These are phyloP conservation scores for Drosophila cracens DNA, from an alignment of 2,888 invertebrate species.

Conservation along the genomic window DNA sequence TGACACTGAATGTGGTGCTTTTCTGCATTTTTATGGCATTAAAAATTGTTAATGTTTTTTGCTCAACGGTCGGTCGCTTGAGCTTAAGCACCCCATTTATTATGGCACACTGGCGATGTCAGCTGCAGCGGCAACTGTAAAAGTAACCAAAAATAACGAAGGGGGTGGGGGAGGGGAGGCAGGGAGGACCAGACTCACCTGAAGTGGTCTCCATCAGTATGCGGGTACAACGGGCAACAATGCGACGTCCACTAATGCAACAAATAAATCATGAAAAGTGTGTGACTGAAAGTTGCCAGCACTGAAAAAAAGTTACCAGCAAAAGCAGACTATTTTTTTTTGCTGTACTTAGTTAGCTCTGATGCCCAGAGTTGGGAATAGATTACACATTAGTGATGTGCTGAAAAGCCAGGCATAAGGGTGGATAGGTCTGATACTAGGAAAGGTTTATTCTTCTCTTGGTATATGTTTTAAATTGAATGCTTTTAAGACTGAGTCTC, in stretches of 20 bases:
- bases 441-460: not conserved
- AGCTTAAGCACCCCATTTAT: slow-evolving; percentile 48
- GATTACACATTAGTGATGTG: not conserved
- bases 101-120: slow-evolving; percentile 30
- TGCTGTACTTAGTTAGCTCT: not conserved
- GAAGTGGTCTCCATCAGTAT: slow-evolving; percentile 33
- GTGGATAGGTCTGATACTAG: not conserved
- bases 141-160: slow-evolving; percentile 14
- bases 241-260: slow-evolving; percentile 56
- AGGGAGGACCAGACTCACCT: slow-evolving; percentile 28
- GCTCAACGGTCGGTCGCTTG: slow-evolving; percentile 26
- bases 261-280: slow-evolving; percentile 63
- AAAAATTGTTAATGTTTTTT: slow-evolving; percentile 54
- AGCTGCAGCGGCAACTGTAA: slow-evolving; percentile 14
- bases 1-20: slow-evolving; percentile 17
- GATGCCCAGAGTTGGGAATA: not conserved
- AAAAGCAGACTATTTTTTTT: slow-evolving; percentile 4
- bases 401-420: not conserved
- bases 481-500: too few relatives aligned
- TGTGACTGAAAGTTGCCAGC: slow-evolving; percentile 23
- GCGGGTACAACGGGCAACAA: slow-evolving; percentile 26
- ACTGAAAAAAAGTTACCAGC: slow-evolving; percentile 2
- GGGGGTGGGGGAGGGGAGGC: too few relatives aligned
- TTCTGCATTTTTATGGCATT: slow-evolving; percentile 47
- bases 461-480: not conserved